Base-by-base conservation (phyloP, 2,113 vertebrate genomes). In the Urocynchramus pylzowi region DNA sequence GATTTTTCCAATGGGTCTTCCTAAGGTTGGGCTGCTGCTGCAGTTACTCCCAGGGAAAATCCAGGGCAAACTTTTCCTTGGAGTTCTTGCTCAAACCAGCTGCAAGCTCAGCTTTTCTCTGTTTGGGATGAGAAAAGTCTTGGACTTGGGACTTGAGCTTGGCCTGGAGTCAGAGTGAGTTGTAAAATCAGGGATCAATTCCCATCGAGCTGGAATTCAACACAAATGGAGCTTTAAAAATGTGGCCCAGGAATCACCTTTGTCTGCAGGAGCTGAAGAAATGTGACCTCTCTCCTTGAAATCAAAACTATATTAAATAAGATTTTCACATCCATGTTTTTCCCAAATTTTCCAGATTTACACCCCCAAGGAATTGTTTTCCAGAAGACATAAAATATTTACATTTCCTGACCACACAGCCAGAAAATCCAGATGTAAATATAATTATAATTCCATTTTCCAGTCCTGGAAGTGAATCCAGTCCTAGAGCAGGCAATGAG, bases 241-340 rank as follows among this genome's bases (percentile, higher is more conserved):
- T 0, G 1, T 2, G 13, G 11, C 1, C 2, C 30, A 35, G n/a
- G 37, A 44, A 37, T 31, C 20, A 3, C 23, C 44, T 56, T 37
- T 33, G 31, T 4, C 42, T 42, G 3, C 59, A 61, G 45, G 30
- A 69, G 70, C 47, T 67, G 61, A 11, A 39, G 60, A 12, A 37
- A 33, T 9, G 24, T 1, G 16, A 24, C 7, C 9, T 33, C 33
- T 41, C 8, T 27, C 30, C 63, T 64, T 26, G 57, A 54, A 75
- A 78, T 31, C 9, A 4, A 23, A n/a, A 2, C 7, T 26, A 0
- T 5, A 12, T 69, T 11, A 59, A 64, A 28, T 6, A 16, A 28
- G 7, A 11, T 15, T 37, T 64, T 31, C 21, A 20, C 12, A n/a
- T 54, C 42, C 2, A 0, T 0, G 8, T 13, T 82, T 45, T 11